Base-by-base conservation (phyloP, 2,888 invertebrate genomes). In the Alviniconcha strummeri region DNA sequence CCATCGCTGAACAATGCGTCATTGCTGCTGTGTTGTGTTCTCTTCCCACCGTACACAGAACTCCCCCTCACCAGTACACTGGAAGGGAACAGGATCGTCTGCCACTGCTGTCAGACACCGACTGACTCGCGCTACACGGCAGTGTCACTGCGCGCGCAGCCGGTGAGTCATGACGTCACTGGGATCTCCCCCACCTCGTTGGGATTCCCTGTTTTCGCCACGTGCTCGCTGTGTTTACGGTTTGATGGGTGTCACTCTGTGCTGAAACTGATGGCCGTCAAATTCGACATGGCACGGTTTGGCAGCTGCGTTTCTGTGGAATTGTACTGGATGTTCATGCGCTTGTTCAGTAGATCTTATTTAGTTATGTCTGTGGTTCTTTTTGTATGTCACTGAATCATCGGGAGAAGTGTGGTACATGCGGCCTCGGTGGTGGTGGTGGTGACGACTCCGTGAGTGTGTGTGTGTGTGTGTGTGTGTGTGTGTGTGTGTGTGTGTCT, bases 81-180 rank as follows among this genome's bases (percentile, higher is more conserved):
- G 57, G 76, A 9, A 76, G 76, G 19, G 55, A 36, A 55, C 57
- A 64, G 11, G 64, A 78, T 64, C 64, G 60, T 78, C 77, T 78
- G 64, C 78, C 78, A 60, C 64, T 11, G 78, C 78, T 56, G 78
- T 56, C 78, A 78, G 78, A 64, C 78, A 36, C 78, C 64, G 78
- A 60, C 64, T 52, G 11, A 78, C 78, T 64, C 64, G 64, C 78
- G 19, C 78, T 19, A 78, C 67, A 69, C 69, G 54, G 54, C 15
- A 15, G 60, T 83, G 84, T 64, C 78, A 81, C n/a, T 84, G 84
- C 84, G 81, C 81, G 84, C 84, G 84, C 84, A 84, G 78, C 67
- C 69, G n/a, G 60, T 55, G 52, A 19, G 17, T 69, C 57, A 78
- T 84, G 84, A 84, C 84, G 84, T 81, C 78, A 74, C 64, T 74